Percentiles rank a stretch among this genome's conserved stretches.
These are phyloP conservation scores for Lepas anatifera DNA, from an alignment of 2,888 invertebrate genomes.

Conservation along the genomic window DNA sequence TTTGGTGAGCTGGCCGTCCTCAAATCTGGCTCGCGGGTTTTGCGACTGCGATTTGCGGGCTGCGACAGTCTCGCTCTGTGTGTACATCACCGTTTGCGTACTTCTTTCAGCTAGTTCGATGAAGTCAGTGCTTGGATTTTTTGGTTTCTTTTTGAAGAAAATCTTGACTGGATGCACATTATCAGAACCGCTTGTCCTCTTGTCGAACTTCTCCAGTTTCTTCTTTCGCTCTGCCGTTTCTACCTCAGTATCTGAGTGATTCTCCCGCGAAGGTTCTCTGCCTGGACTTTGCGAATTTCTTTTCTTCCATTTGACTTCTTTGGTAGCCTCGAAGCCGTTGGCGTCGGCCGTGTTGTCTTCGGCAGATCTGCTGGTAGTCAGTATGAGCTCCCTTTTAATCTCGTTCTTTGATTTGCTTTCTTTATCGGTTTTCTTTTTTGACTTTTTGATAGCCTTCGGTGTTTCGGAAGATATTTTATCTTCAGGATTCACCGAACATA, in stretches of 20 bases:
- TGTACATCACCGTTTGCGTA: not conserved
- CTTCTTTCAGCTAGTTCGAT: not conserved
- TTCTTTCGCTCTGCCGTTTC: not conserved
- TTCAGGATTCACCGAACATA: not conserved
- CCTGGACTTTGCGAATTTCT: not conserved
- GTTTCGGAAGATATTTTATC: not conserved
- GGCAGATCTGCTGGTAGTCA: too few relatives aligned
- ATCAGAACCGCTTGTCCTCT: not conserved
- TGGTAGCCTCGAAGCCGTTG: too few relatives aligned
- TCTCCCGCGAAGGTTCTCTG: not conserved
- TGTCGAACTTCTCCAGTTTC: not conserved
- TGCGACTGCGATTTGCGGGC: not conserved
- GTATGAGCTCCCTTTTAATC: too few relatives aligned
- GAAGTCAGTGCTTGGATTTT: not conserved
- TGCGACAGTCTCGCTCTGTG: not conserved
- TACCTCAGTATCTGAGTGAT: conserved; percentile 1
- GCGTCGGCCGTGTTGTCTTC: too few relatives aligned
- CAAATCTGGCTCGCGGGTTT: not conserved
- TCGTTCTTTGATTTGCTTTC: not conserved
- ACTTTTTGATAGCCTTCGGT: not conserved
- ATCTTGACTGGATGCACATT: not conserved
- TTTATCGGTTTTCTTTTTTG: not conserved
- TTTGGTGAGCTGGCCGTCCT: not conserved
- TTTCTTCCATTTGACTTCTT: too few relatives aligned
- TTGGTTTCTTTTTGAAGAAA: not conserved